phyloP scores from a whole-genome alignment of 64 coral and sea anemone species.

The Montipora capricornis region DNA sequence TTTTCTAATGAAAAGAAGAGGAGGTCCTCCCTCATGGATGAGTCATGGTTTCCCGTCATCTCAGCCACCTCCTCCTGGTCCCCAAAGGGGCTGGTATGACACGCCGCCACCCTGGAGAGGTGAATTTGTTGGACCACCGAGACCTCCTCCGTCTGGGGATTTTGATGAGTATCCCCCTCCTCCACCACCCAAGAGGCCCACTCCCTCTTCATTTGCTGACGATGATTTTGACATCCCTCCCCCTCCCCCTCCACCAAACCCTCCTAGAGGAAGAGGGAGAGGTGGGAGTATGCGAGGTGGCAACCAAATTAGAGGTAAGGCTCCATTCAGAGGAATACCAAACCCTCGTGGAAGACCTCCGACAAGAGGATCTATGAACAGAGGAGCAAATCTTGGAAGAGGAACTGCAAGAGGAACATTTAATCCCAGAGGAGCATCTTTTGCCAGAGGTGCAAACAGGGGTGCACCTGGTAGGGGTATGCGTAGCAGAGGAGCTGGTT shows the following conservation, averaged over 20 bases:
- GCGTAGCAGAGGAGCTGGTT: not conserved
- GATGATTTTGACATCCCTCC: slow-evolving; percentile 39
- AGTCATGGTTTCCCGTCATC: not conserved
- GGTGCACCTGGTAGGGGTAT: not conserved
- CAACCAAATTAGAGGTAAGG: slow-evolving; percentile 24
- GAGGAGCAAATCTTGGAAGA: not conserved
- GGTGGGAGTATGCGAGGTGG: not conserved
- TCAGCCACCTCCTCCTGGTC: slow-evolving; percentile 3
- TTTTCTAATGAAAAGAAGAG: slow-evolving; percentile 29
- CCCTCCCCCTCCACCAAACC: not conserved
- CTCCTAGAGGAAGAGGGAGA: slow-evolving; percentile 43
- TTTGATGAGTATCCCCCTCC: not conserved
- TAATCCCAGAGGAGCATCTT: not conserved
- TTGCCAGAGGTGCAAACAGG: not conserved
- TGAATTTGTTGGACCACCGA: slow-evolving; percentile 23
- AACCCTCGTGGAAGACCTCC: slow-evolving; percentile 13
- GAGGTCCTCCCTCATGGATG: slow-evolving; percentile 21
- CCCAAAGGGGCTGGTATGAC: slow-evolving; percentile 17
- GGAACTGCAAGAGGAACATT: not conserved
- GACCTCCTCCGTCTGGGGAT: slow-evolving; percentile 1
- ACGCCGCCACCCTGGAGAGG: slow-evolving; percentile 35
- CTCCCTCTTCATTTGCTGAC: slow-evolving; percentile 15
- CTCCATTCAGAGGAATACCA: not conserved
- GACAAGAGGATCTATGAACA: slow-evolving; percentile 4
- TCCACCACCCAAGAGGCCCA: not conserved